These are phyloP conservation scores for Pangasius krempfi DNA, from an alignment of 2,797 vertebrate species.

Conservation along the genomic window DNA sequence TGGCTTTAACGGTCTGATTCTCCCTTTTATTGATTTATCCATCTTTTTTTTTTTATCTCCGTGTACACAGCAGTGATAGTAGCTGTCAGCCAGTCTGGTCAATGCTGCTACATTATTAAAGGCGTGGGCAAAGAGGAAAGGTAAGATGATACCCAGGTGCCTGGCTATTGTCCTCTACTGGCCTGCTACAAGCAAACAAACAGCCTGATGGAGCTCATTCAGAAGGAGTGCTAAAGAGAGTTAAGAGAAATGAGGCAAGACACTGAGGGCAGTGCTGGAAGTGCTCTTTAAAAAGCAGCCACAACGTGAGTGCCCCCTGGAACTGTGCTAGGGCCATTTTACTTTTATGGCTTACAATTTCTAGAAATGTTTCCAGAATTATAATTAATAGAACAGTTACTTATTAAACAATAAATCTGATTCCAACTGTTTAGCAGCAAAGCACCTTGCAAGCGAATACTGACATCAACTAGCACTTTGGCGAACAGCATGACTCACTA, in stretches of 20 bases:
- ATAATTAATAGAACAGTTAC: background rate
- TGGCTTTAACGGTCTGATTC: constrained; percentile 14
- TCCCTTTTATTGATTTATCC: constrained; percentile 48
- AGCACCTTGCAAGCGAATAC: background rate
- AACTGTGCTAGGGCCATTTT: background rate
- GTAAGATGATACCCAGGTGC: constrained; percentile 55
- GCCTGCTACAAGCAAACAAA: constrained; percentile 35
- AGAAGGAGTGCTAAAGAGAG: background rate
- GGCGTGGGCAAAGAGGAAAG: constrained; percentile 57
- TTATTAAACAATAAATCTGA: background rate
- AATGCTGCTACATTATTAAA: constrained; percentile 68
- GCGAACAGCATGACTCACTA: background rate
- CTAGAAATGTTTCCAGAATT: background rate
- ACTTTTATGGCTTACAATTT: background rate
- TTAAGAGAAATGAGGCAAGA: too few relatives aligned
- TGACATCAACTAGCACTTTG: background rate
- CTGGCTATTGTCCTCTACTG: constrained; percentile 33
- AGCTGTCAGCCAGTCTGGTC: constrained; percentile 21
- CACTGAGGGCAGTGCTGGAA: background rate
- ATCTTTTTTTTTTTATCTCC: constrained; percentile 15
- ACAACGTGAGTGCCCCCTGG: too few relatives aligned
- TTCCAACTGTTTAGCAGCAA: background rate
- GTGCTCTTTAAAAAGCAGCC: background rate
- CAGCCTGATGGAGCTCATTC: background rate
- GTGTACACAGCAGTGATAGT: constrained; percentile 17